Evolutionary conservation across 2,888 invertebrate species (phyloP).

Genomic region (Aspidapion aeneum): DNA sequence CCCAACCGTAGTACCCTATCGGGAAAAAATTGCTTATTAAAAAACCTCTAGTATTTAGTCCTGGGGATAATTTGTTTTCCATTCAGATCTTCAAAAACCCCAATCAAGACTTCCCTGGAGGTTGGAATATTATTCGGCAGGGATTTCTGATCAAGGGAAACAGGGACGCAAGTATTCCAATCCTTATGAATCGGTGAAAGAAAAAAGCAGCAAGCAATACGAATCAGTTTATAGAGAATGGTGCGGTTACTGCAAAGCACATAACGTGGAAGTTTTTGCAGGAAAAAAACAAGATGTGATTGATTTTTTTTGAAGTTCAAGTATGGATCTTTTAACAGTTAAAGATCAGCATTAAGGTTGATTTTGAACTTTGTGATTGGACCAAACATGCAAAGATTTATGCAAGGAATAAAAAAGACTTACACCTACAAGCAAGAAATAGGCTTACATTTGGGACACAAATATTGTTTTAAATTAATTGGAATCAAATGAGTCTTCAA

Average conservation of each 20-base stretch:
- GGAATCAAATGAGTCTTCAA: not conserved
- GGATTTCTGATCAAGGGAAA: slow-evolving; percentile 1
- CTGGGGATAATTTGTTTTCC: slow-evolving; percentile 12
- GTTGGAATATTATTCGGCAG: slow-evolving; percentile 6
- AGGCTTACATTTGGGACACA: slow-evolving; percentile 28
- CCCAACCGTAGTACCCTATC: no score
- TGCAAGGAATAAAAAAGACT: slow-evolving; percentile 26
- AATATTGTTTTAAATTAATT: not conserved
- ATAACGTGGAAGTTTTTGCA: not conserved
- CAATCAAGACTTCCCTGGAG: slow-evolving; percentile 17
- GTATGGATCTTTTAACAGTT: not conserved
- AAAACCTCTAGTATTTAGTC: no score
- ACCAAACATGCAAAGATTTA: slow-evolving; percentile 22
- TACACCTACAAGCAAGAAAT: slow-evolving; percentile 26
- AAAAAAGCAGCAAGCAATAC: slow-evolving; percentile 28
- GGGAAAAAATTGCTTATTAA: no score
- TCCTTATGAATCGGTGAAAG: slow-evolving; percentile 25
- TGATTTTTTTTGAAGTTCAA: not conserved
- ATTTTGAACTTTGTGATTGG: not conserved
- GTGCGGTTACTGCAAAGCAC: slow-evolving; percentile 20
- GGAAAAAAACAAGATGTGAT: not conserved
- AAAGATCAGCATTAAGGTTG: not conserved
- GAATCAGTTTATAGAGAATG: slow-evolving; percentile 24
- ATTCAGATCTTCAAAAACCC: slow-evolving; percentile 5
- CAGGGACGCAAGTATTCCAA: slow-evolving; percentile 10